phyloP scores from a whole-genome alignment of 1,140 invertebrate genomes.

The Mercenaria mercenaria region DNA sequence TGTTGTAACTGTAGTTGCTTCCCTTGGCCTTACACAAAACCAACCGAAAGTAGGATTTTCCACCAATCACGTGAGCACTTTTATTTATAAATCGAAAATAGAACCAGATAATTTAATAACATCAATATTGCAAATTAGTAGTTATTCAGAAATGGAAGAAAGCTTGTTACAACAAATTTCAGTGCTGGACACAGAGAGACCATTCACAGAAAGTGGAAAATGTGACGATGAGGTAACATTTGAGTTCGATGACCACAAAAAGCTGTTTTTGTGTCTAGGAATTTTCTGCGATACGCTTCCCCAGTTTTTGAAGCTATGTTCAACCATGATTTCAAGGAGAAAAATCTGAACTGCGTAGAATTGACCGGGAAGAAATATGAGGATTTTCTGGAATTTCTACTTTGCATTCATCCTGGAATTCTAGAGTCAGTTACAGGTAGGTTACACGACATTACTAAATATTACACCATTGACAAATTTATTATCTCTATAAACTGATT shows the following conservation, averaged over 20 bases:
- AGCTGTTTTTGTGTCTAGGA: background rate
- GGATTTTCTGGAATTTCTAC: background rate
- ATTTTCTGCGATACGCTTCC: background rate
- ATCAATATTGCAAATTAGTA: no score
- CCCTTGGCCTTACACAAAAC: no score
- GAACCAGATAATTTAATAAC: no score
- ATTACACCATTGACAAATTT: no score
- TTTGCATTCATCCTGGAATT: background rate
- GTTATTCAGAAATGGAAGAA: no score
- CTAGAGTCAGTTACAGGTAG: background rate
- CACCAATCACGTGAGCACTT: no score
- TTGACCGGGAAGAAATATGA: background rate
- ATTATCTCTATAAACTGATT: no score
- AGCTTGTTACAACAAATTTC: no score
- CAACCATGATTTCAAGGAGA: conserved; percentile 4
- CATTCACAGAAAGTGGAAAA: background rate
- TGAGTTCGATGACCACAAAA: background rate
- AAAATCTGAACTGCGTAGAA: background rate
- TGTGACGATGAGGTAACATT: background rate
- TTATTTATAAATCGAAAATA: no score
- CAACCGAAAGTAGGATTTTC: no score
- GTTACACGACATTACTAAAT: no score
- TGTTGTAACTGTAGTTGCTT: no score
- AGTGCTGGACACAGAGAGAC: background rate
- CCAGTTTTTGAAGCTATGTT: conserved; percentile 31